These are phyloP conservation scores for Brachyopa scutellaris DNA, from an alignment of 2,888 invertebrate genomes.

Conservation along the genomic window DNA sequence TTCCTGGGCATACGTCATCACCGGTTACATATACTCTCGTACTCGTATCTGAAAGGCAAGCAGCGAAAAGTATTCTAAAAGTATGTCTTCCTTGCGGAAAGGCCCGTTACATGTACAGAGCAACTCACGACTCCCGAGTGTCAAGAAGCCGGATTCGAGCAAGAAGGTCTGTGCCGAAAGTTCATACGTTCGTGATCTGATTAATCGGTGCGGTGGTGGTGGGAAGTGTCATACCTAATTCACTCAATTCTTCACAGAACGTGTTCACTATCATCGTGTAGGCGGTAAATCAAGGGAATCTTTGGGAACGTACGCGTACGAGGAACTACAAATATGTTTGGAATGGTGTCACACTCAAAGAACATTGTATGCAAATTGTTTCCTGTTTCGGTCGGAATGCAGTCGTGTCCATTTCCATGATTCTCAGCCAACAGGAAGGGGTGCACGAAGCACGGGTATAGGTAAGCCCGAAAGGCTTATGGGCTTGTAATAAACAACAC, in stretches of 20 bases:
- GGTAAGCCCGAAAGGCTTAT: slow-evolving; percentile 43
- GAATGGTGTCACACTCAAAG: slow-evolving; percentile 31
- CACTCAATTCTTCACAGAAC: slow-evolving; percentile 45
- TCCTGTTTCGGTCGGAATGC: slow-evolving; percentile 42
- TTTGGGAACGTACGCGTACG: neutral
- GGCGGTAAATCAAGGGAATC: no score
- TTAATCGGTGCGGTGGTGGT: slow-evolving; percentile 57
- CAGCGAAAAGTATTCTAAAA: slow-evolving; percentile 42
- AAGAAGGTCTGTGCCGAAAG: slow-evolving; percentile 41
- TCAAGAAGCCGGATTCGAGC: slow-evolving; percentile 39
- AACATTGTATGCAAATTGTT: slow-evolving; percentile 65
- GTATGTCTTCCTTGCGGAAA: slow-evolving; percentile 47
- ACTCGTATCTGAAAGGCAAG: slow-evolving; percentile 29
- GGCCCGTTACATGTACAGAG: slow-evolving; percentile 34
- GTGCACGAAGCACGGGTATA: no score
- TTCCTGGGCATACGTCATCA: slow-evolving; percentile 61
- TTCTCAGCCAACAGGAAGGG: neutral
- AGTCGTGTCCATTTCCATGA: slow-evolving; percentile 38
- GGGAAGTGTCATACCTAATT: slow-evolving; percentile 56
- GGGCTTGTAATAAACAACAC: slow-evolving; percentile 68
- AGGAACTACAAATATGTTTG: neutral
- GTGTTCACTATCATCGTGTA: neutral
- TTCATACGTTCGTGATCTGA: slow-evolving; percentile 71
- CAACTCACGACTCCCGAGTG: neutral
- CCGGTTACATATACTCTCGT: slow-evolving; percentile 2